A percentile compares a stretch with the other conserved stretches of the same genome.
Conservation (phyloP, 2,888 invertebrate species). For the Hetaerina titia region DNA sequence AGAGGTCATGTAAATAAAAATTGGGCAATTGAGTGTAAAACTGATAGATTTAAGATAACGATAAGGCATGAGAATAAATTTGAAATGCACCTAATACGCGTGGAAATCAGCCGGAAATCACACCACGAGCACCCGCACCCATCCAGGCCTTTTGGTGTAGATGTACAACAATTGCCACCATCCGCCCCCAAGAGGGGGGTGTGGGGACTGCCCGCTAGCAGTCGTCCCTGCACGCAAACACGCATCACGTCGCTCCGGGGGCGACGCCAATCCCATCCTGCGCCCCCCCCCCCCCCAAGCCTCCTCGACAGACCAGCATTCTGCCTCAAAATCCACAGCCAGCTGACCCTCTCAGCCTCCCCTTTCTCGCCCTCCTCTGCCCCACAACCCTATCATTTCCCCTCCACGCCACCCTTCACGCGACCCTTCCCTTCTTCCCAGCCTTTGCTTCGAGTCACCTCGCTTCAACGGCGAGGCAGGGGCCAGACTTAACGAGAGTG, state of each 20-base stretch:
- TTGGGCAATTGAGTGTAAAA: no score
- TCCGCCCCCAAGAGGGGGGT: no score
- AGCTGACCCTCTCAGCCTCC: not conserved
- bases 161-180: no score
- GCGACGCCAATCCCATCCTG: not conserved
- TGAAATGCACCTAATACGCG: no score
- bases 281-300: not conserved
- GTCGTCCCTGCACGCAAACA: not conserved
- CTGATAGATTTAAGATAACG: no score
- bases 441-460: not conserved
- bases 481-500: not conserved
- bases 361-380: not conserved
- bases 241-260: not conserved
- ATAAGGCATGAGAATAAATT: no score
- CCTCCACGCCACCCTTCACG: not conserved
- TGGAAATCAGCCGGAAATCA: no score
- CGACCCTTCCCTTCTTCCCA: not conserved
- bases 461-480: not conserved
- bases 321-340: not conserved
- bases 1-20: no score
- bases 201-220: no score
- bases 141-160: no score
- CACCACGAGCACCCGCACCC: no score
- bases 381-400: not conserved
- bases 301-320: not conserved